Conservation (phyloP, 2,797 vertebrate genomes). For the Anguilla megastoma region DNA sequence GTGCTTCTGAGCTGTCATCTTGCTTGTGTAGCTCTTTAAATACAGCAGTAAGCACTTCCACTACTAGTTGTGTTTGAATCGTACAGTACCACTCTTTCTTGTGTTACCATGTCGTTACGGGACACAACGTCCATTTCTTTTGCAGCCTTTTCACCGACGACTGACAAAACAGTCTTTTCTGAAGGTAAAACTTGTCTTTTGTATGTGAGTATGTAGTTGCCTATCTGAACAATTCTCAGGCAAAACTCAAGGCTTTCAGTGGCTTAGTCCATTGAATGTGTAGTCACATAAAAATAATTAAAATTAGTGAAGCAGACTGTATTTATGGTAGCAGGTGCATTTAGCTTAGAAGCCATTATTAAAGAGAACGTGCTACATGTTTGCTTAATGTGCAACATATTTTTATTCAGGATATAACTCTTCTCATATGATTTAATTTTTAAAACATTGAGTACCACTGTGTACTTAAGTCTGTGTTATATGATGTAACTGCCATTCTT, state of each 20-base stretch:
- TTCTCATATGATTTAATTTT: not conserved
- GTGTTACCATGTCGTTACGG: constrained; percentile 8
- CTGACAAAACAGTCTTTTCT: constrained; percentile 18
- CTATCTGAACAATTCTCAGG: not conserved
- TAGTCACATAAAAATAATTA: not conserved
- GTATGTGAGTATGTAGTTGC: not conserved
- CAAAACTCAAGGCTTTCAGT: not conserved
- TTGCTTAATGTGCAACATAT: not conserved
- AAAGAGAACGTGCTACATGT: not conserved
- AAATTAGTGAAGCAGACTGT: not conserved
- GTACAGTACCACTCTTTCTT: not conserved
- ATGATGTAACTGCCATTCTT: not conserved
- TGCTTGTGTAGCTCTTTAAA: not conserved
- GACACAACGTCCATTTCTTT: constrained; percentile 14
- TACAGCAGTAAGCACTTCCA: not conserved
- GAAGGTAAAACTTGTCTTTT: constrained; percentile 11
- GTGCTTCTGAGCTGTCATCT: not conserved
- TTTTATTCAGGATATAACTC: no score
- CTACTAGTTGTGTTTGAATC: not conserved
- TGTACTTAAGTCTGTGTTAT: not conserved
- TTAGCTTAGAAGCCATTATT: not conserved
- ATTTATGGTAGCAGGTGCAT: not conserved
- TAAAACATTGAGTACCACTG: not conserved
- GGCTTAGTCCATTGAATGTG: not conserved
- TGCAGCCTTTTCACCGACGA: constrained; percentile 7